Percentiles rank a stretch among this genome's conserved stretches.
These are phyloP conservation scores for Zaprionus camerounensis DNA, from an alignment of 1,140 invertebrate genomes.

Conservation along the genomic window DNA sequence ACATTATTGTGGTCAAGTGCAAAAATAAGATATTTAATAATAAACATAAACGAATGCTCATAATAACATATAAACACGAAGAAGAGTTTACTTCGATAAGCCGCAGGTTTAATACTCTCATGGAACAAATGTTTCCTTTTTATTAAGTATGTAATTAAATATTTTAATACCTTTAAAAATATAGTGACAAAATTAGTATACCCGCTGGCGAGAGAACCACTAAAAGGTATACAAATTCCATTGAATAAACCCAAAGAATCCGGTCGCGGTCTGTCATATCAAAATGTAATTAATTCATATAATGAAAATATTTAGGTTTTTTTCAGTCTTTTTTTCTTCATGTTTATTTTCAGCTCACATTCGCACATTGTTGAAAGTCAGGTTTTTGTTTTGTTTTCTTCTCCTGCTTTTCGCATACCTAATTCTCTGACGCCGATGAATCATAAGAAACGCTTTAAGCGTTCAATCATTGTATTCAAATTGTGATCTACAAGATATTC, in stretches of 20 bases:
- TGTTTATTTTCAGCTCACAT: slow-evolving; percentile 36
- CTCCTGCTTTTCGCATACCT: slow-evolving; percentile 6
- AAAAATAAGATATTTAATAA: slow-evolving; percentile 37
- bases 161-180: too few species aligned
- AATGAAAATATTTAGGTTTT: slow-evolving; percentile 7
- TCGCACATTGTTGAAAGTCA: slow-evolving; percentile 42
- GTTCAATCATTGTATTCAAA: slow-evolving; percentile 68
- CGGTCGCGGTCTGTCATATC: slow-evolving; percentile 26
- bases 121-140: too few species aligned
- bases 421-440: slow-evolving; percentile 32
- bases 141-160: too few species aligned
- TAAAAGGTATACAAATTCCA: neutral
- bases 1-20: slow-evolving; percentile 56
- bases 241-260: slow-evolving; percentile 21
- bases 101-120: too few species aligned
- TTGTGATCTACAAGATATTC: slow-evolving; percentile 46
- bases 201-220: neutral
- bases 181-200: neutral
- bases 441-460: slow-evolving; percentile 37
- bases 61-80: slow-evolving; percentile 21
- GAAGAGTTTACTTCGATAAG: too few species aligned
- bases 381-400: slow-evolving; percentile 25
- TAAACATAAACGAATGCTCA: slow-evolving; percentile 25
- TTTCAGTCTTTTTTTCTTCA: neutral
- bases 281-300: slow-evolving; percentile 33